Evolutionary conservation across 2,113 vertebrate genomes (phyloP).

Genomic region (Crotalus viridis): DNA sequence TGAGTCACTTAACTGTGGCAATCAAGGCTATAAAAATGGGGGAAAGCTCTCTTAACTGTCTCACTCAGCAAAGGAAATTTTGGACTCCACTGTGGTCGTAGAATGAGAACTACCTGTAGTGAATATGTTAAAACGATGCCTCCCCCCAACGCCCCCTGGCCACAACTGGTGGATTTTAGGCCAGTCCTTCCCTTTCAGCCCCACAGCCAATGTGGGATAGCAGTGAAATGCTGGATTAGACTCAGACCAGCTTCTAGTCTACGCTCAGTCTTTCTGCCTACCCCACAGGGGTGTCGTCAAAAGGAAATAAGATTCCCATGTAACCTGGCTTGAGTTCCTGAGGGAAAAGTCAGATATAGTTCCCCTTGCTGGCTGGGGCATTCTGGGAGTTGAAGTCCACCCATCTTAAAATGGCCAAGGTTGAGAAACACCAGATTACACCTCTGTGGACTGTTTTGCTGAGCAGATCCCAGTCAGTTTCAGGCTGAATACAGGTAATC

Average conservation of each 20-base stretch:
- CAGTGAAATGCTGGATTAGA: neutral
- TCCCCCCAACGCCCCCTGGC: neutral
- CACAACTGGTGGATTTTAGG: neutral
- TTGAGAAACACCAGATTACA: neutral
- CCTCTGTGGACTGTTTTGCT: neutral
- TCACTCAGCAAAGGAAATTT: too few species aligned
- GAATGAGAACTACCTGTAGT: neutral
- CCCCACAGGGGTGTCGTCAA: neutral
- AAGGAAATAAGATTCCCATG: neutral
- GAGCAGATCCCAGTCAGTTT: neutral
- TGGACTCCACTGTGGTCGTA: too few species aligned
- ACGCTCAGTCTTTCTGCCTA: neutral
- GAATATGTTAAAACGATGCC: neutral
- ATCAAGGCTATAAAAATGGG: neutral
- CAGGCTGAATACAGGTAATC: neutral
- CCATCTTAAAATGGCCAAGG: too few species aligned
- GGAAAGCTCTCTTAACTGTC: too few species aligned
- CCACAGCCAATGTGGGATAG: neutral
- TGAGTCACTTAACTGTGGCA: neutral
- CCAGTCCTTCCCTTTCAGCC: neutral
- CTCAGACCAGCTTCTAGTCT: neutral
- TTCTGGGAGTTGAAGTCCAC: too few species aligned
- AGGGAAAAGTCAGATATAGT: neutral
- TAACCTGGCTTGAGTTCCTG: neutral
- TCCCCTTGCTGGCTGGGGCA: too few species aligned